Percentiles rank a stretch among this genome's conserved stretches.
Evolutionary conservation across 2,888 invertebrate genomes (phyloP).

Genomic region (Drosophila merina): DNA sequence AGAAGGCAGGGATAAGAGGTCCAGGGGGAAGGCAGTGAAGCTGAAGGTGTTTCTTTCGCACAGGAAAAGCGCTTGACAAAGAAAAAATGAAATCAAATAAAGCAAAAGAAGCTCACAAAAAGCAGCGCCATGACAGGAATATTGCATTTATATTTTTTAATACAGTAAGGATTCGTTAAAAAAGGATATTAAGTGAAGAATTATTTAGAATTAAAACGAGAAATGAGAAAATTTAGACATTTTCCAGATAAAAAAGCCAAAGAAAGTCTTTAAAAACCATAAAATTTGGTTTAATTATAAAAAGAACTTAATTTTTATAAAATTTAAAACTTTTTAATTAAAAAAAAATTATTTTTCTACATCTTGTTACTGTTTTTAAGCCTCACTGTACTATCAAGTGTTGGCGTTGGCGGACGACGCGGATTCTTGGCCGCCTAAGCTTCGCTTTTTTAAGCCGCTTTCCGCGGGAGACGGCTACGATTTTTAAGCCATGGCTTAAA

Average conservation of each 20-base stretch:
- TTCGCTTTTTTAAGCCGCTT: slow-evolving; percentile 53
- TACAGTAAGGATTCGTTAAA: neutral
- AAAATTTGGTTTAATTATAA: too few species aligned
- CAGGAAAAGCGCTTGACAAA: slow-evolving; percentile 65
- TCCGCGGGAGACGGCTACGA: slow-evolving; percentile 34
- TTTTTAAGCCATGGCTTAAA: slow-evolving; percentile 74
- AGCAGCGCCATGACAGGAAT: slow-evolving; percentile 46
- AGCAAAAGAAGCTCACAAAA: slow-evolving; percentile 50
- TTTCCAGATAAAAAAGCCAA: neutral
- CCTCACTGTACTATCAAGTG: slow-evolving; percentile 44
- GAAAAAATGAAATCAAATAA: slow-evolving; percentile 73
- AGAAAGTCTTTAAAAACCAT: neutral
- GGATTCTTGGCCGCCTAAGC: slow-evolving; percentile 60
- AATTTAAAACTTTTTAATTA: too few species aligned
- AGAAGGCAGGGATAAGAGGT: slow-evolving; percentile 2
- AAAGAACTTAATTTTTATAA: too few species aligned
- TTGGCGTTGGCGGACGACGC: slow-evolving; percentile 56
- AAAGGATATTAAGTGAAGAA: too few species aligned
- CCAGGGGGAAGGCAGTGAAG: slow-evolving; percentile 5
- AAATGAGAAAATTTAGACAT: too few species aligned
- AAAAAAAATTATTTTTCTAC: neutral
- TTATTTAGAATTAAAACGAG: too few species aligned
- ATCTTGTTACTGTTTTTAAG: neutral
- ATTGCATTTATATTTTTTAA: slow-evolving; percentile 52
- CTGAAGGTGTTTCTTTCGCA: slow-evolving; percentile 55